Evolutionary conservation across 2,888 invertebrate species (phyloP).

Genomic region (Lottia scabra): DNA sequence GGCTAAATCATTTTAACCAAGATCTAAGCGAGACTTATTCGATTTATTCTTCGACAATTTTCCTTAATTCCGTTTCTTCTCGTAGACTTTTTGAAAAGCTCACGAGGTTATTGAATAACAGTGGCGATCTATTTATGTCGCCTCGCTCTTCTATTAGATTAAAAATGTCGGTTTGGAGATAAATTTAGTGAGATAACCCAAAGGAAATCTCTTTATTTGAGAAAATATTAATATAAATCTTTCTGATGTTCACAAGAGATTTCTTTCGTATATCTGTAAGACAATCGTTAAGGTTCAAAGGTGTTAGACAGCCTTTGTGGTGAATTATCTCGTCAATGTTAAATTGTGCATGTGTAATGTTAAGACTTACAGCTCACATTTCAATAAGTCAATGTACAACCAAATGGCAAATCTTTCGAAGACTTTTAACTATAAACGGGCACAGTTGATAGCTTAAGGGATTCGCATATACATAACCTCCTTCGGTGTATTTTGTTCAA

Average conservation of each 20-base stretch:
- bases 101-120: slow-evolving; percentile 7
- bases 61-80: not conserved
- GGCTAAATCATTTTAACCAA: slow-evolving; percentile 2
- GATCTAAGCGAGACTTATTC: slow-evolving; percentile 7
- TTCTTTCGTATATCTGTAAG: too few relatives aligned
- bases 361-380: too few relatives aligned
- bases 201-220: not conserved
- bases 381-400: too few relatives aligned
- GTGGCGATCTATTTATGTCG: slow-evolving; percentile 1
- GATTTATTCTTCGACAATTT: slow-evolving; percentile 6
- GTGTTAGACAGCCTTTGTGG: too few relatives aligned
- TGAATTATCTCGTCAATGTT: too few relatives aligned
- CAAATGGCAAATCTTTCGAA: too few relatives aligned
- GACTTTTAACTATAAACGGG: too few relatives aligned
- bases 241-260: not conserved
- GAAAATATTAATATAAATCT: not conserved
- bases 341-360: too few relatives aligned
- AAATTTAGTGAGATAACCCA: not conserved
- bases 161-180: not conserved
- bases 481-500: too few relatives aligned
- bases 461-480: too few relatives aligned
- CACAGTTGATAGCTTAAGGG: too few relatives aligned
- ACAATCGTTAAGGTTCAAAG: too few relatives aligned
- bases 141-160: not conserved
- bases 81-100: slow-evolving; percentile 6